Percentiles rank a stretch among this genome's conserved stretches.
Evolutionary conservation across 2,113 vertebrate species (phyloP).

Genomic region (Arvicanthis niloticus): DNA sequence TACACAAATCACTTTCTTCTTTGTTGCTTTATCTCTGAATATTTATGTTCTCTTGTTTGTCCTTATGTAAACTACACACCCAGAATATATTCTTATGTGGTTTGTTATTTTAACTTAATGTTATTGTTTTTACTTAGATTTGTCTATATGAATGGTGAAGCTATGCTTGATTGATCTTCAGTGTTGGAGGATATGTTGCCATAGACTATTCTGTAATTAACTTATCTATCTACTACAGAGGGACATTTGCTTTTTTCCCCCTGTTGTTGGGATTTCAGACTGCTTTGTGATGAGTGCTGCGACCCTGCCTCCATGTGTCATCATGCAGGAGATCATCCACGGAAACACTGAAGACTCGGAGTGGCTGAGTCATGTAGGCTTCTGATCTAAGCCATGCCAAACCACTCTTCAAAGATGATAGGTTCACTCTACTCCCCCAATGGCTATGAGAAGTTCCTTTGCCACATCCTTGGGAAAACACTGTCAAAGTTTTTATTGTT

Average conservation of each 20-base stretch:
- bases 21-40: not conserved
- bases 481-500: not conserved
- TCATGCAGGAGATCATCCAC: not conserved
- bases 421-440: not conserved
- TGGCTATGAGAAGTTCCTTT: not conserved
- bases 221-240: not conserved
- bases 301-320: not conserved
- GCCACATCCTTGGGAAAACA: not conserved
- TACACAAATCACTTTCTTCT: not conserved
- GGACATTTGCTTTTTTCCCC: not conserved
- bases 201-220: not conserved
- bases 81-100: not conserved
- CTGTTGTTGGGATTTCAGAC: not conserved
- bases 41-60: not conserved
- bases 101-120: not conserved
- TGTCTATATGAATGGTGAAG: not conserved
- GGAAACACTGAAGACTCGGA: not conserved
- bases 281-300: not conserved
- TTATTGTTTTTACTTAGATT: not conserved
- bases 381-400: not conserved
- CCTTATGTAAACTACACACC: slow-evolving; percentile 17
- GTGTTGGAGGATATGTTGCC: not conserved
- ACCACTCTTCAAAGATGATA: not conserved
- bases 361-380: not conserved
- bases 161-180: not conserved